Conservation (phyloP, 2,113 vertebrate genomes). For the Neotragus moschatus region DNA sequence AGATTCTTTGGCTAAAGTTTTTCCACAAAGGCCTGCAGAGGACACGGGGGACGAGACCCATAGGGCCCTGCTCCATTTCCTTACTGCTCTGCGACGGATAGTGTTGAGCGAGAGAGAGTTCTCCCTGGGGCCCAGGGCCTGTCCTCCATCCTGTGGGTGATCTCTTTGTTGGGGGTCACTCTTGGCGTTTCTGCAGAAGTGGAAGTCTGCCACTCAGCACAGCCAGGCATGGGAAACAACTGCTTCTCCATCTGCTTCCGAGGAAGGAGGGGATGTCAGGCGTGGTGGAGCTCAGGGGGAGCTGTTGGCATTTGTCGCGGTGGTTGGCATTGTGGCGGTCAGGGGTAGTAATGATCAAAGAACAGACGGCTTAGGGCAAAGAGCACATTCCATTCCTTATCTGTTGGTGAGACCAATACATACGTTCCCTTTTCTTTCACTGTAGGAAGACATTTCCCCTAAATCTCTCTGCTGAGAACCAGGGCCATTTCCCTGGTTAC, state of each 20-base stretch:
- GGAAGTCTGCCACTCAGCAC: background rate
- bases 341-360: background rate
- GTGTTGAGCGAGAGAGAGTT: background rate
- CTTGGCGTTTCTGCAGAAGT: background rate
- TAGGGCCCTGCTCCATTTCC: background rate
- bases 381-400: background rate
- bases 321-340: background rate
- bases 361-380: background rate
- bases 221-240: background rate
- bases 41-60: background rate
- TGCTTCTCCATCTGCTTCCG: background rate
- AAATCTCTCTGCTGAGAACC: background rate
- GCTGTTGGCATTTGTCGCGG: background rate
- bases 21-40: background rate
- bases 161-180: background rate
- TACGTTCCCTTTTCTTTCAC: background rate
- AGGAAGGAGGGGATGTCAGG: background rate
- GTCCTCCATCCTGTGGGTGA: background rate
- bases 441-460: background rate
- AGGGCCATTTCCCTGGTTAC: background rate
- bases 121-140: background rate
- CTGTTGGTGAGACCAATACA: background rate
- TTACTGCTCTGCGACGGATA: background rate
- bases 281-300: background rate
- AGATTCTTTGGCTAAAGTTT: background rate